phyloP scores from a whole-genome alignment of 2,113 vertebrate species.

The Ranitomeya imitator region DNA sequence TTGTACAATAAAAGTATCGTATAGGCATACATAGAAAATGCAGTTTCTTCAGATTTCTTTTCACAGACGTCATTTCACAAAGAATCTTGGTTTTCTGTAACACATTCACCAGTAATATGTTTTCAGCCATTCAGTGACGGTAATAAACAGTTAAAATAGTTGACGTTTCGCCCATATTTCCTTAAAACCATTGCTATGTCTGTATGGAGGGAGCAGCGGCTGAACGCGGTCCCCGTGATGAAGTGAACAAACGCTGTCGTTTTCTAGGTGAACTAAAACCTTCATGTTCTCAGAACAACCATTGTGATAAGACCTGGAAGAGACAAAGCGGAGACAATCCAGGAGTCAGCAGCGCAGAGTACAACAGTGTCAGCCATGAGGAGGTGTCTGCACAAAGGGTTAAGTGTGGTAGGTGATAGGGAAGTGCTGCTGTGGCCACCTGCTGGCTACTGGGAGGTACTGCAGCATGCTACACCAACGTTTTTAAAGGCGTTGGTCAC shows the following conservation, averaged over 20 bases:
- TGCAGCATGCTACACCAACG: background rate
- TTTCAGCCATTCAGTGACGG: conserved; percentile 71
- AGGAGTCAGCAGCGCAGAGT: background rate
- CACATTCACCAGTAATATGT: conserved; percentile 66
- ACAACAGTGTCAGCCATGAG: too few relatives aligned
- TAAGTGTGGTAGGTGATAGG: too few relatives aligned
- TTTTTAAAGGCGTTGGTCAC: too few relatives aligned
- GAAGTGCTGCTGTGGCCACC: background rate
- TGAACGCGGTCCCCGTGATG: conserved; percentile 76
- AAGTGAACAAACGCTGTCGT: conserved; percentile 69
- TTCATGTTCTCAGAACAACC: conserved; percentile 89
- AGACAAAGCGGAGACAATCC: conserved; percentile 62
- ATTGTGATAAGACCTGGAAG: conserved; percentile 96
- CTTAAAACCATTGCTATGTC: conserved; percentile 69
- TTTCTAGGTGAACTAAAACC: conserved; percentile 64
- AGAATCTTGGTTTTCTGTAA: conserved; percentile 69
- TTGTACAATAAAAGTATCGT: conserved; percentile 71
- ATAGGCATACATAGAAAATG: conserved; percentile 70
- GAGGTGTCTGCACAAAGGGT: too few relatives aligned
- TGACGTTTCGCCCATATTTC: conserved; percentile 70
- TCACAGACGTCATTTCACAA: conserved; percentile 70
- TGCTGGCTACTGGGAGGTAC: background rate
- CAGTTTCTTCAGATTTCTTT: conserved; percentile 68
- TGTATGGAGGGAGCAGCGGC: conserved; percentile 67
- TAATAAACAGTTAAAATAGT: conserved; percentile 77